A percentile compares a stretch with the other conserved stretches of the same genome.
phyloP scores from a whole-genome alignment of 2,113 vertebrate species.

The Myotis yumanensis region DNA sequence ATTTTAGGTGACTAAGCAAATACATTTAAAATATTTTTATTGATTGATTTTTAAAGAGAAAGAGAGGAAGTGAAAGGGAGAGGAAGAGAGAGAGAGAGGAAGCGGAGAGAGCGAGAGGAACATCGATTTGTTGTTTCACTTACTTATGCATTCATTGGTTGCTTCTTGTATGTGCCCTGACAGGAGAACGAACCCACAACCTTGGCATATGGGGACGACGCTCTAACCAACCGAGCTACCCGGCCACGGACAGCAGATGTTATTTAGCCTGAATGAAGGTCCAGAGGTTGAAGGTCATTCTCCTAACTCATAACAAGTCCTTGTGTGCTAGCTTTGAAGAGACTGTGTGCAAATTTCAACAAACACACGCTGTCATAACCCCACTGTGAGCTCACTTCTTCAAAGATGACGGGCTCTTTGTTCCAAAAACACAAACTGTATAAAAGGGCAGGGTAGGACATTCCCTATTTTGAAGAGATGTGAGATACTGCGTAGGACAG shows the following conservation, averaged over 20 bases:
- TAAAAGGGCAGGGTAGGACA: neutral
- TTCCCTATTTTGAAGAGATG: neutral
- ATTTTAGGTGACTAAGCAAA: neutral
- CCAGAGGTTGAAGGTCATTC: neutral
- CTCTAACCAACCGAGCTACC: too few species aligned
- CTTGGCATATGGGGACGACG: too few species aligned
- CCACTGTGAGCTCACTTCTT: neutral
- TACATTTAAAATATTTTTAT: neutral
- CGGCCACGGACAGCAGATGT: neutral
- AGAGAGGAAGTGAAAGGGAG: neutral
- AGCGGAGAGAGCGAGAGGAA: neutral
- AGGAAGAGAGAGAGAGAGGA: neutral
- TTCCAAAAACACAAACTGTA: neutral
- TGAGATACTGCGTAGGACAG: neutral
- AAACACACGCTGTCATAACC: neutral
- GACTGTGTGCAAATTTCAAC: neutral
- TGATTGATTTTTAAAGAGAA: neutral
- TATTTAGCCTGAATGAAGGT: slow-evolving; percentile 9
- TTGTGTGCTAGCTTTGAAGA: neutral
- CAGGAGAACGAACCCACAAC: too few species aligned
- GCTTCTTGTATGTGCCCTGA: too few species aligned
- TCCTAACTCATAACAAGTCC: neutral
- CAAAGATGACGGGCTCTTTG: neutral
- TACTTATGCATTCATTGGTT: neutral
- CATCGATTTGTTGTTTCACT: neutral